Conservation (phyloP, 1,140 invertebrate genomes). For the Rhizoglyphus robini region DNA sequence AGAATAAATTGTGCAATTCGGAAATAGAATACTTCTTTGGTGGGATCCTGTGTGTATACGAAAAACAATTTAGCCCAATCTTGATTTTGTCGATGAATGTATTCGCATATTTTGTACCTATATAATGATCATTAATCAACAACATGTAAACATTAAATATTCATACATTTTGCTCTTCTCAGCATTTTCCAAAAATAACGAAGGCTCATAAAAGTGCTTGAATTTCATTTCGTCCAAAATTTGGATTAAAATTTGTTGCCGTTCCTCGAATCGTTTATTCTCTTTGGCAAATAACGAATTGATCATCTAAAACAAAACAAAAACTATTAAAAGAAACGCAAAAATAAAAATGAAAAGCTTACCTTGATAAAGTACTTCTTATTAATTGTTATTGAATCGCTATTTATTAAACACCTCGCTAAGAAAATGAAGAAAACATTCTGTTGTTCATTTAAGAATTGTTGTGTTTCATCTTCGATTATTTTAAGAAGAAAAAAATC, state of each 20-base stretch:
- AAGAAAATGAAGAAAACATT: slow-evolving; percentile 59
- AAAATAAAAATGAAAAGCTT: slow-evolving; percentile 17
- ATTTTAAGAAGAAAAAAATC: slow-evolving; percentile 64
- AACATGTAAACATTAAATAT: slow-evolving; percentile 13
- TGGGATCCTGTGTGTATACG: slow-evolving; percentile 44
- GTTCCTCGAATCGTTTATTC: slow-evolving; percentile 48
- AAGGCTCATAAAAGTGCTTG: slow-evolving; percentile 40
- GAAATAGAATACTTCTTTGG: slow-evolving; percentile 33
- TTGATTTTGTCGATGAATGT: slow-evolving; percentile 42
- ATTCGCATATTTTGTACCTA: slow-evolving; percentile 49
- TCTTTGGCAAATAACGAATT: slow-evolving; percentile 37
- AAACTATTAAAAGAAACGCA: slow-evolving; percentile 27
- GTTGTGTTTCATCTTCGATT: slow-evolving; percentile 45
- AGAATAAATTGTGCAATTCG: slow-evolving; percentile 11
- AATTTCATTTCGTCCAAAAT: slow-evolving; percentile 49
- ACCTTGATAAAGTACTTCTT: slow-evolving; percentile 43
- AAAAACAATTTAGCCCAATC: slow-evolving; percentile 44
- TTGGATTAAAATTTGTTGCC: slow-evolving; percentile 64
- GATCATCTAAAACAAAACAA: slow-evolving; percentile 34
- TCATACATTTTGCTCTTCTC: slow-evolving; percentile 53
- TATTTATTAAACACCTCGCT: slow-evolving; percentile 44
- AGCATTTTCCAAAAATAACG: slow-evolving; percentile 44
- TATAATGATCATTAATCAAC: slow-evolving; percentile 19
- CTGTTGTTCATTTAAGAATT: slow-evolving; percentile 46
- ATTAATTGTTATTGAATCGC: slow-evolving; percentile 37